phyloP scores from a whole-genome alignment of 2,113 vertebrate species.

The Pluvianellus socialis region DNA sequence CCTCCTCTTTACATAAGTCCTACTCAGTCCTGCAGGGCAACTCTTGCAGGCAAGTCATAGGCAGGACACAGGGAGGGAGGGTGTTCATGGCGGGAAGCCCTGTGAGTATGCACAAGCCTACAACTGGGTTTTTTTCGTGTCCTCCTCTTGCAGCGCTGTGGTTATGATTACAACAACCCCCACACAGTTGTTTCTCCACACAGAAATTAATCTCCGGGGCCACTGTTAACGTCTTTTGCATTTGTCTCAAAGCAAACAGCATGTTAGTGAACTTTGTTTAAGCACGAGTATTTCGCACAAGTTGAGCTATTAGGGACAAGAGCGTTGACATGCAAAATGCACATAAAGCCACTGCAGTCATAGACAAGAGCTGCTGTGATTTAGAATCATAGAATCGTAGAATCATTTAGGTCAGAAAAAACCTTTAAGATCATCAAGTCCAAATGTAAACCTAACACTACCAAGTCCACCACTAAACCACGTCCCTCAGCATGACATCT shows the following conservation, averaged over 20 bases:
- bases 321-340: not conserved
- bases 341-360: not conserved
- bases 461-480: not conserved
- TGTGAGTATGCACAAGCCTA: not conserved
- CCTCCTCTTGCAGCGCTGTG: not conserved
- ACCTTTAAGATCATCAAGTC: not conserved
- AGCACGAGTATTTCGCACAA: fast-evolving
- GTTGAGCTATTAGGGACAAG: not conserved
- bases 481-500: not conserved
- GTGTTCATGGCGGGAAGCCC: not conserved
- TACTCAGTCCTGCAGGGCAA: not conserved
- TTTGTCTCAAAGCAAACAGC: not conserved
- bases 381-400: not conserved
- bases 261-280: not conserved
- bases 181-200: not conserved
- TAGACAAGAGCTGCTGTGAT: not conserved
- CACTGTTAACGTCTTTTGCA: not conserved
- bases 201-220: not conserved
- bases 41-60: not conserved
- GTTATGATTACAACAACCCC: not conserved
- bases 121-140: not conserved
- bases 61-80: not conserved
- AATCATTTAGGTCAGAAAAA: not conserved
- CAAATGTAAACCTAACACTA: not conserved
- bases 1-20: not conserved